Percentiles rank a stretch among this genome's conserved stretches.
Evolutionary conservation across 2,888 invertebrate species (phyloP).

Genomic region (Phytoseiulus persimilis): DNA sequence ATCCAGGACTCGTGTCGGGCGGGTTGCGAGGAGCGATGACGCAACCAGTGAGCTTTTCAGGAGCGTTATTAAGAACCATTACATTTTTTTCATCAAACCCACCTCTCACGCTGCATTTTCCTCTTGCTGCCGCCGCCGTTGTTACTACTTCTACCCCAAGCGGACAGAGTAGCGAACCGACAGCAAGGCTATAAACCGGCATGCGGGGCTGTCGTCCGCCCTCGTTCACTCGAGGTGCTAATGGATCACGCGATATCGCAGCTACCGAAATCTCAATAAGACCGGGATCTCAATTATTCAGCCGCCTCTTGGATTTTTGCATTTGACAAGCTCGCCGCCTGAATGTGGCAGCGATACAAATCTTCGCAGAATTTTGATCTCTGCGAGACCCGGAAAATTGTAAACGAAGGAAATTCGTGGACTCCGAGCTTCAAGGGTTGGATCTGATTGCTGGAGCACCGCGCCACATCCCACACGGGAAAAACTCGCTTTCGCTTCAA

Average conservation of each 20-base stretch:
- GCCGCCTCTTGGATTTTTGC: neutral
- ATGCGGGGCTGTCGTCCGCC: neutral
- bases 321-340: neutral
- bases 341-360: neutral
- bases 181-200: neutral
- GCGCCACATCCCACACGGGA: too few species aligned
- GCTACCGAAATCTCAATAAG: neutral
- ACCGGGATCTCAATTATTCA: neutral
- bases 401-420: too few species aligned
- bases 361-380: too few species aligned
- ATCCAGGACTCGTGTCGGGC: neutral
- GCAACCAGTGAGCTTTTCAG: neutral
- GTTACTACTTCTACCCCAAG: neutral
- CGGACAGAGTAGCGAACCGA: neutral
- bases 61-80: neutral
- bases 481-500: too few species aligned
- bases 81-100: neutral
- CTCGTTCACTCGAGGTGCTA: neutral
- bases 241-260: neutral
- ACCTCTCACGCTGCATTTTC: neutral
- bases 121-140: neutral
- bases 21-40: neutral
- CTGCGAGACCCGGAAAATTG: too few species aligned
- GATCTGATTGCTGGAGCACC: too few species aligned
- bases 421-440: too few species aligned